Evolutionary conservation across 2,113 vertebrate species (phyloP), one percentile per base, ranked within the genome.

Genomic region (Urocitellus parryii): DNA sequence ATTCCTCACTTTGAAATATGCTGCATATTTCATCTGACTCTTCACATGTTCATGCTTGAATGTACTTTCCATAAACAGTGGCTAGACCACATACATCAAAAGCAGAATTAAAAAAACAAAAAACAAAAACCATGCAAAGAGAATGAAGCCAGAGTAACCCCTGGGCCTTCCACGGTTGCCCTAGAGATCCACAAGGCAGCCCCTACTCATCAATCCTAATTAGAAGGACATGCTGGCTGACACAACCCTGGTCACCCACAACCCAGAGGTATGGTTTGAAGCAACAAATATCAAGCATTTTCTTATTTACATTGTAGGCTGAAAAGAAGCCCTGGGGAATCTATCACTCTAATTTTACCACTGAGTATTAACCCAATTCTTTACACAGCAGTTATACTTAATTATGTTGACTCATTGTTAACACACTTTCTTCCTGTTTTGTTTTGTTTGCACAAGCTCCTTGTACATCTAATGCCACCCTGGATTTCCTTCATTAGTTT

Each of bases 1-100:
- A 65, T 84, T 53, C 79, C 56, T 73, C 68, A 82, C 25, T 95
- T 95, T 81, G 67, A 70, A 93, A 78, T 78, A 65, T 74, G 80
- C 18, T n/a, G 32, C 56, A 12, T 51, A 56, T 70, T 88, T 93
- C 77, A 53, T 37, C 79, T 22, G 45, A 91, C 25, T 79, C 6
- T 25, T 90, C 20, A 63, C 88, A 53, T 48, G 18, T 86, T 86
- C 34, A 81, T 53, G 89, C 32, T 29, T 82, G 67, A 45, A 45
- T 45, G 42, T 45, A 45, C 42, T 45, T 45, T 45, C 42, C 42
- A 45, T 45, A 45, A 45, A 45, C 42, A 45, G 42, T 45, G 42
- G 6, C 90, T 72, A 12, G 24, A 65, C 34, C 34, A n/a, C 18
- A 61, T 0, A 4, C 24, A 72, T 80, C 70, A 70, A 14, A 25